Conservation (phyloP, 2,888 invertebrate genomes). For the Geophilus truncorum region DNA sequence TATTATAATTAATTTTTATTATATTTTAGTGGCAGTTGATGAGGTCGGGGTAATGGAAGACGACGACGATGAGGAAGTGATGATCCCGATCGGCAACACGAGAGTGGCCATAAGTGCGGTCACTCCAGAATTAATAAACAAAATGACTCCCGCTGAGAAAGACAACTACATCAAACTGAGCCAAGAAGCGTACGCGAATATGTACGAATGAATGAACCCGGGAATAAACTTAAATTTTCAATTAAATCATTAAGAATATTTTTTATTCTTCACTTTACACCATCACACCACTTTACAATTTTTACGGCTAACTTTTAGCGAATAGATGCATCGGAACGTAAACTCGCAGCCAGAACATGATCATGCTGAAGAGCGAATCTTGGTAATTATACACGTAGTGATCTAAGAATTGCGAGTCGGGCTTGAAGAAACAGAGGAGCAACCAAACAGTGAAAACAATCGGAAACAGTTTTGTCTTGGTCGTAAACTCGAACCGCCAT, state of each 20-base stretch:
- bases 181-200: constrained; percentile 84
- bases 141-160: constrained; percentile 88
- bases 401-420: neutral
- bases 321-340: too few species aligned
- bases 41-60: constrained; percentile 66
- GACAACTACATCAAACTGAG: constrained; percentile 90
- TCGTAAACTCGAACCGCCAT: neutral
- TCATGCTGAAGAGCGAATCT: neutral
- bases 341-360: neutral
- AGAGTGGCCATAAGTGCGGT: constrained; percentile 76
- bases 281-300: too few species aligned
- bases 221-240: too few species aligned
- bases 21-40: constrained; percentile 57
- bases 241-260: too few species aligned
- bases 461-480: neutral
- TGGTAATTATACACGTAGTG: neutral
- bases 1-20: neutral
- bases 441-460: neutral
- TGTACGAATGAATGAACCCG: constrained; percentile 44
- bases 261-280: too few species aligned
- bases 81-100: constrained; percentile 72
- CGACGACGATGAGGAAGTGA: constrained; percentile 71
- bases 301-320: too few species aligned
- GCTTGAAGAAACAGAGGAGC: neutral
- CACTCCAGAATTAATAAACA: constrained; percentile 76